Evolutionary conservation across 2,797 vertebrate species (phyloP).

Genomic region (Diceros bicornis): DNA sequence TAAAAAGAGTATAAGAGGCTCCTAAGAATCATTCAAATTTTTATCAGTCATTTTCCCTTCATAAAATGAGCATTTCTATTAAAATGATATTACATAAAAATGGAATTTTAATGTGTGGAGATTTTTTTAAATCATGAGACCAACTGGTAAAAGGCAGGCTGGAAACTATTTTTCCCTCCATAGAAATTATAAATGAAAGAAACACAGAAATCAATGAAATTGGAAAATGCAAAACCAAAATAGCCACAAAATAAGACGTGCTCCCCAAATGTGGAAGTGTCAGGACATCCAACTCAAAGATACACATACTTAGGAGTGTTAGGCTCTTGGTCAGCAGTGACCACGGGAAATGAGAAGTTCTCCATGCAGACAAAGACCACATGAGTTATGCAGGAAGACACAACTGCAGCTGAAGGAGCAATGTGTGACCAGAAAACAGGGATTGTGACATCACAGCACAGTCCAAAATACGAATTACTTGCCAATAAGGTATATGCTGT

Average conservation of each 20-base stretch:
- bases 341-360: neutral
- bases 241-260: slow-evolving; percentile 12
- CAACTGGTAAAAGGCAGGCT: slow-evolving; percentile 64
- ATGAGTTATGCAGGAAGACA: neutral
- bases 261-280: neutral
- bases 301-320: neutral
- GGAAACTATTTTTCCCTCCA: neutral
- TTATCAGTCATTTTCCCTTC: slow-evolving; percentile 73
- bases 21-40: slow-evolving; percentile 72
- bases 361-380: neutral
- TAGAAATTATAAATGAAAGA: slow-evolving; percentile 61
- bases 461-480: neutral
- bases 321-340: neutral
- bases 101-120: slow-evolving; percentile 73
- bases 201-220: slow-evolving; percentile 53
- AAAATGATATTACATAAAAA: slow-evolving; percentile 78
- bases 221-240: slow-evolving; percentile 58
- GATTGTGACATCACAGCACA: neutral
- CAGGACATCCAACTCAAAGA: neutral
- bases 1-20: slow-evolving; percentile 70
- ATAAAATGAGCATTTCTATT: slow-evolving; percentile 80
- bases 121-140: slow-evolving; percentile 73
- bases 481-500: neutral
- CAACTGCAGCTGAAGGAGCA: neutral
- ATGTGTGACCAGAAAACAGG: neutral